Conservation (phyloP, 1,140 invertebrate genomes). For the Drosophila ananassae region DNA sequence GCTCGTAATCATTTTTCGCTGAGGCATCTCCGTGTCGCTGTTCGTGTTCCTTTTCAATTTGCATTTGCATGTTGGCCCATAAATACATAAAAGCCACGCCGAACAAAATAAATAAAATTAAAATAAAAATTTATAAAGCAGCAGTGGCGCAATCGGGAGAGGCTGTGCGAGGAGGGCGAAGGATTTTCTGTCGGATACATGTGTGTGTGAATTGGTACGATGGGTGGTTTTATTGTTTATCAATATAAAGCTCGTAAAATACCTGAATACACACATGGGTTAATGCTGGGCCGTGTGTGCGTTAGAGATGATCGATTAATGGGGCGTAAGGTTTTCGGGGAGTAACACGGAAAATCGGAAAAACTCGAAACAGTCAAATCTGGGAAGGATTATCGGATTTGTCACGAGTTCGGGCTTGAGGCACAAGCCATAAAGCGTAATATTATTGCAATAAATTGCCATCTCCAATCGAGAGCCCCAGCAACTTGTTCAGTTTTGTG, state of each 20-base stretch:
- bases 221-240: slow-evolving; percentile 78
- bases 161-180: neutral
- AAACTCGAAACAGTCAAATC: slow-evolving; percentile 8
- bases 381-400: slow-evolving; percentile 19
- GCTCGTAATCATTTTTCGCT: slow-evolving; percentile 63
- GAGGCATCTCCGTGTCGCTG: slow-evolving; percentile 26
- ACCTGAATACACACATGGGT: slow-evolving; percentile 56
- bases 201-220: slow-evolving; percentile 21
- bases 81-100: slow-evolving; percentile 62
- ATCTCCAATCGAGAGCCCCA: slow-evolving; percentile 4
- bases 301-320: slow-evolving; percentile 44
- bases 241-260: slow-evolving; percentile 78
- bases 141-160: slow-evolving; percentile 5
- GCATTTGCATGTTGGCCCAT: slow-evolving; percentile 66
- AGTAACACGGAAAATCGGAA: neutral
- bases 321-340: slow-evolving; percentile 6
- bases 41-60: slow-evolving; percentile 66
- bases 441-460: neutral
- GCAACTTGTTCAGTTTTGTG: slow-evolving; percentile 10
- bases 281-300: slow-evolving; percentile 9
- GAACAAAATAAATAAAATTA: slow-evolving; percentile 77
- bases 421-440: neutral
- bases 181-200: slow-evolving; percentile 13
- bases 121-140: slow-evolving; percentile 75
- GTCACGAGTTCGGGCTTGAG: neutral